phyloP scores from a whole-genome alignment of 1,140 invertebrate species.

The Sogatella furcifera region DNA sequence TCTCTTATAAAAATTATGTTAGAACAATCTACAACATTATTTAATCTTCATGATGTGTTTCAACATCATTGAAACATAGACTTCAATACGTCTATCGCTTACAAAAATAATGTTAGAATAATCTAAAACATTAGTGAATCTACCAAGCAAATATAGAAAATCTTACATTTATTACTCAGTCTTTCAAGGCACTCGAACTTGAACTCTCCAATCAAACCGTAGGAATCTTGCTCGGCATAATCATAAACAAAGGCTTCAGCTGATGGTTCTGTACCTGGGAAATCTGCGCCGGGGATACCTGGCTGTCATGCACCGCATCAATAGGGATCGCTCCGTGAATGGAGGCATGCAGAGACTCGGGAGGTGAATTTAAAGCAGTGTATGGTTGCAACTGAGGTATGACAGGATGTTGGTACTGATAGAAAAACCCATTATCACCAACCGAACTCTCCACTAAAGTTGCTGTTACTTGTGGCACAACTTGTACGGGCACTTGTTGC shows the following conservation, averaged over 20 bases:
- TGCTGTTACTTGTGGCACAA: neutral
- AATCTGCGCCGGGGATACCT: slow-evolving; percentile 20
- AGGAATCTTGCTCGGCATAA: too few species aligned
- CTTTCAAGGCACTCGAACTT: too few species aligned
- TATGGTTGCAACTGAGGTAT: neutral
- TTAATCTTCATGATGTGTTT: too few species aligned
- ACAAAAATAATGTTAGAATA: too few species aligned
- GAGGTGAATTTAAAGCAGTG: neutral
- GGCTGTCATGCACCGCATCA: slow-evolving; percentile 26
- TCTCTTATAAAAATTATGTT: too few species aligned
- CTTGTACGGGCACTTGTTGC: neutral
- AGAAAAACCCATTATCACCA: neutral
- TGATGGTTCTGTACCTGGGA: slow-evolving; percentile 12
- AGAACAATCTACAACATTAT: too few species aligned
- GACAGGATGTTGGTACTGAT: neutral
- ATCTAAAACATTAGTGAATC: too few species aligned
- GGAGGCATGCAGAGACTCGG: slow-evolving; percentile 14
- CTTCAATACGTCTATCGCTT: too few species aligned
- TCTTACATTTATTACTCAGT: too few species aligned
- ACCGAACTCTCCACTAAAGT: neutral
- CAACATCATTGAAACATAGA: too few species aligned
- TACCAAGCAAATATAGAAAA: too few species aligned
- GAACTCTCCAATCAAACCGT: too few species aligned
- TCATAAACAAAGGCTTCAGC: slow-evolving; percentile 6
- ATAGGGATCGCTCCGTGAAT: slow-evolving; percentile 24